A percentile compares a stretch with the other conserved stretches of the same genome.
Evolutionary conservation across 2,113 vertebrate genomes (phyloP).

Genomic region (Carassius gibelio): DNA sequence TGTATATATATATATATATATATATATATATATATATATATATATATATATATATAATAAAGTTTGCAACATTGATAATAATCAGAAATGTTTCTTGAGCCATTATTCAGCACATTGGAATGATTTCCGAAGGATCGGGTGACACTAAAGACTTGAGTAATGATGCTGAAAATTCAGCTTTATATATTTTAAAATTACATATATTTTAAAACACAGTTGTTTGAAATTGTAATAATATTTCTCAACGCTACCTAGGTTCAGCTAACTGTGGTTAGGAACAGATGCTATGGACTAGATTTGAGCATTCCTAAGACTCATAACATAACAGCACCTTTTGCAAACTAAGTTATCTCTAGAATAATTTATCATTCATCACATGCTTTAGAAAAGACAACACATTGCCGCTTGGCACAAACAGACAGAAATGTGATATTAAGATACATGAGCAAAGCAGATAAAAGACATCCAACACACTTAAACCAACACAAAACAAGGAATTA

Average conservation of each 20-base stretch:
- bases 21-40: too few relatives aligned
- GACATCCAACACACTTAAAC: conserved; percentile 12
- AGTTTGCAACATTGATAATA: too few relatives aligned
- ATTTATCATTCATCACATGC: conserved; percentile 20
- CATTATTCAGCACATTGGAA: too few relatives aligned
- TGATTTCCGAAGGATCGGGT: neutral
- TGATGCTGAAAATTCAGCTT: neutral
- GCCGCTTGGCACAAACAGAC: neutral
- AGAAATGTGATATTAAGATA: conserved; percentile 23
- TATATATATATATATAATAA: too few relatives aligned
- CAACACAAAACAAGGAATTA: conserved; percentile 29
- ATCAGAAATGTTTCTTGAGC: too few relatives aligned
- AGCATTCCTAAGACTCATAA: neutral
- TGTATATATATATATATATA: too few relatives aligned
- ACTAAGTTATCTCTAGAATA: neutral
- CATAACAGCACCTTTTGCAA: conserved; percentile 8
- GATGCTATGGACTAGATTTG: neutral
- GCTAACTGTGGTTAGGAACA: neutral
- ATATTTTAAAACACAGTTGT: neutral
- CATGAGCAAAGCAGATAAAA: conserved; percentile 27
- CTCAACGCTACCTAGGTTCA: neutral
- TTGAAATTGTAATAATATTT: neutral
- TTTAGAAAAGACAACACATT: conserved; percentile 8
- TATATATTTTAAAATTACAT: neutral
- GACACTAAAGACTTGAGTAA: neutral